phyloP scores from a whole-genome alignment of 2,888 invertebrate species.

The Uloborus plumipes region DNA sequence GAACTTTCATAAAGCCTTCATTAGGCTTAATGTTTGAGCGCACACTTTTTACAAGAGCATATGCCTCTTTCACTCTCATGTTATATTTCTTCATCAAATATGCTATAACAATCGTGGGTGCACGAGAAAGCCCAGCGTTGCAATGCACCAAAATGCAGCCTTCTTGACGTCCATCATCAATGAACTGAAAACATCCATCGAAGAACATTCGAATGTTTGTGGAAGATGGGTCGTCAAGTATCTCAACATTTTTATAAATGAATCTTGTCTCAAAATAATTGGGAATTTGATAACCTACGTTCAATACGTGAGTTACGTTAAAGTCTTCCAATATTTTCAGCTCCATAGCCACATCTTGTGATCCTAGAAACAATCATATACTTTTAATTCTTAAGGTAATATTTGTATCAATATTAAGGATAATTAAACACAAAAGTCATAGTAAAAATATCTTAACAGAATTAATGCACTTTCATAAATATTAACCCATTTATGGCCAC shows the following conservation, averaged over 20 bases:
- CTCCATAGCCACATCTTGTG: slow-evolving; percentile 72
- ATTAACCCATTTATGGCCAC: too few species aligned
- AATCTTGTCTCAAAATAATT: slow-evolving; percentile 70
- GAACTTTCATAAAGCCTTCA: slow-evolving; percentile 70
- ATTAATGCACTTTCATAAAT: too few species aligned
- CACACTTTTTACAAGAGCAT: slow-evolving; percentile 69
- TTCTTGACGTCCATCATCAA: slow-evolving; percentile 69
- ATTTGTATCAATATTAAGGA: too few species aligned
- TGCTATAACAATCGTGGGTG: slow-evolving; percentile 70
- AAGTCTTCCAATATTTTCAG: slow-evolving; percentile 68
- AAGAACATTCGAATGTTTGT: slow-evolving; percentile 68
- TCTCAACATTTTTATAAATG: slow-evolving; percentile 69
- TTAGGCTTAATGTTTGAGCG: slow-evolving; percentile 71
- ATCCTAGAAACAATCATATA: slow-evolving; percentile 68
- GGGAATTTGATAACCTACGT: slow-evolving; percentile 69
- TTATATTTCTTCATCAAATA: slow-evolving; percentile 70
- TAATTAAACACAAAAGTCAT: too few species aligned
- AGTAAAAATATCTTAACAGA: too few species aligned
- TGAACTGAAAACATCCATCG: slow-evolving; percentile 70
- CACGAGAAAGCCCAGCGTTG: slow-evolving; percentile 71
- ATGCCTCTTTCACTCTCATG: slow-evolving; percentile 69
- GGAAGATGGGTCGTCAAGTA: slow-evolving; percentile 69
- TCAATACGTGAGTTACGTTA: slow-evolving; percentile 71
- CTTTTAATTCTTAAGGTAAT: too few species aligned
- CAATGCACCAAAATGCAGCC: slow-evolving; percentile 72